Base-by-base conservation (phyloP, 2,113 vertebrate genomes). In the Hipposideros armiger region DNA sequence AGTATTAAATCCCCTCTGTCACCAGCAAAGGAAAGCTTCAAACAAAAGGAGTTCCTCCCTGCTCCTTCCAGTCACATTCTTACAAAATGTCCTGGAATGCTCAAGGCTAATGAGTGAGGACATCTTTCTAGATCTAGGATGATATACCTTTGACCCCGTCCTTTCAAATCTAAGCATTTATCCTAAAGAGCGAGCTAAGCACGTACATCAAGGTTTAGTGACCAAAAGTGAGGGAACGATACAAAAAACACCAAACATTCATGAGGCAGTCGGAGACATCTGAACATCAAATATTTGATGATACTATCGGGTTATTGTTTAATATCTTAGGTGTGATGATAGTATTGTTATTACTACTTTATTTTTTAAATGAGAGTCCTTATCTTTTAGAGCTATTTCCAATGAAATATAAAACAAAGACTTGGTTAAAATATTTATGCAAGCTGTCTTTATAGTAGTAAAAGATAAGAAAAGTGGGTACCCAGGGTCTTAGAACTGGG, bases 121-220 rank as follows among this genome's bases (percentile, higher is more conserved):
- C 20, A 45, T 56, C 74, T 76, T 86, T 90, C 73, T 81, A 40
- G 42, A 86, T n/a, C 22, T 58, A 72, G 11, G 32, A 66, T 66
- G 58, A 50, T 42, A 66, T 76, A 76, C 24, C 26, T 64, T 93
- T 36, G 19, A 81, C 58, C 16, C 42, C 32, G 28, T 73, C 17
- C 89, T 50, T 96, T 92, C 90, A 92, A 73, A 74, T 67, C 36
- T 80, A 72, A 92, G 36, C 47, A 40, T 92, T 84, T 67, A 50
- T 47, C 36, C 19, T 92, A 50, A 80, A 76, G 32, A 54, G 66
- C 20, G 22, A 70, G 73, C n/a, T 90, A 93, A 76, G 30, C 74
- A 36, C 36, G 11, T 60, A 40, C 17, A 17, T 85, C 28, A 74
- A 64, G 80, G 70, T 90, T 50, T 50, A 50, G 47, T 50, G 47